Percentiles rank a stretch among this genome's conserved stretches.
These are phyloP conservation scores for Paralichthys olivaceus DNA, from an alignment of 2,113 vertebrate species.

Conservation along the genomic window DNA sequence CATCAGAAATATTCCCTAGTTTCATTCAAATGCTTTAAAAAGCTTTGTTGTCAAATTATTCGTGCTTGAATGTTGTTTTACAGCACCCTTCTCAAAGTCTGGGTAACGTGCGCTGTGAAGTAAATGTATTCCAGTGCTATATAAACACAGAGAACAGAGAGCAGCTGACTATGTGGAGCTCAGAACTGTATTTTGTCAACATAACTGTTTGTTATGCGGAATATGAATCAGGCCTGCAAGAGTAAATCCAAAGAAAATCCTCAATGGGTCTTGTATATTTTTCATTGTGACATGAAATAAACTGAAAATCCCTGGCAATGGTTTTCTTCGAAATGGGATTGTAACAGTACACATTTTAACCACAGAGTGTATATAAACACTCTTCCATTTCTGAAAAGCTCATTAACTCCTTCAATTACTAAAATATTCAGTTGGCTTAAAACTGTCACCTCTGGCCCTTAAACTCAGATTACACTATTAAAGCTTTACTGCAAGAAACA, in stretches of 20 bases:
- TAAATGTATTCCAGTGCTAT: not conserved
- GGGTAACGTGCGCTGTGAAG: not conserved
- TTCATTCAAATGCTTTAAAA: not conserved
- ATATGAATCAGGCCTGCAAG: not conserved
- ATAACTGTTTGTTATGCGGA: conserved; percentile 37
- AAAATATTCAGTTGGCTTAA: conserved; percentile 36
- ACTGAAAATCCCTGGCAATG: not conserved
- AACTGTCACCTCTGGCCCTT: conserved; percentile 47
- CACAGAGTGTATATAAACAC: not conserved
- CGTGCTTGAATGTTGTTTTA: not conserved
- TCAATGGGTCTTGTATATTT: not conserved
- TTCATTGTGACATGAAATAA: not conserved
- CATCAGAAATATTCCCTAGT: not conserved
- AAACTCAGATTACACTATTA: conserved; percentile 69
- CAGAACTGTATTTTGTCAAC: conserved; percentile 47
- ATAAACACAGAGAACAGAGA: conserved; percentile 15
- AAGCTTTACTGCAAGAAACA: conserved; percentile 62
- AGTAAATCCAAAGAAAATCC: conserved; percentile 10
- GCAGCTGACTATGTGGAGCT: not conserved
- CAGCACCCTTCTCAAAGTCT: not conserved
- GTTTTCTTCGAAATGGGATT: not conserved
- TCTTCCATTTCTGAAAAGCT: not conserved
- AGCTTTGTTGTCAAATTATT: not conserved
- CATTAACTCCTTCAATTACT: conserved; percentile 7
- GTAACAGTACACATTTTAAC: conserved; percentile 2